Conservation (phyloP, 2,888 invertebrate genomes). For the Tolmerus cingulatus region DNA sequence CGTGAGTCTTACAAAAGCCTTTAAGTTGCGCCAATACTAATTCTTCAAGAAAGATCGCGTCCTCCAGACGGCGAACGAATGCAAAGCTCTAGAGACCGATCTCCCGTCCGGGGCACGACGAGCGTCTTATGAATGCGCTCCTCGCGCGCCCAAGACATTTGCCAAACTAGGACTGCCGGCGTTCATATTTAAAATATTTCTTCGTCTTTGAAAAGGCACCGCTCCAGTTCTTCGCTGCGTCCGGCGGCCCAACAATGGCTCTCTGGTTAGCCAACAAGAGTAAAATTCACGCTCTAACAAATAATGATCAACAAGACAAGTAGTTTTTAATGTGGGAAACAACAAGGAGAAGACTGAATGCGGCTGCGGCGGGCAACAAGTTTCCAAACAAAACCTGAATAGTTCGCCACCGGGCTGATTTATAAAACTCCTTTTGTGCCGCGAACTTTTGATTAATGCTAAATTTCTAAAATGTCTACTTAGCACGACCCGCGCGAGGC, state of each 20-base stretch:
- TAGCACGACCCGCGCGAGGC: not conserved
- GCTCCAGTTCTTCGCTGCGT: constrained; percentile 30
- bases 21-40: not conserved
- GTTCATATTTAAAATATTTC: constrained; percentile 32
- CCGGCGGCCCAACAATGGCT: constrained; percentile 29
- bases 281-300: constrained; percentile 30
- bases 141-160: not conserved
- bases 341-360: constrained; percentile 34
- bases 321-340: constrained; percentile 29
- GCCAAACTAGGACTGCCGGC: constrained; percentile 27
- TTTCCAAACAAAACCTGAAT: constrained; percentile 37
- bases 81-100: not conserved
- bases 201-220: constrained; percentile 9
- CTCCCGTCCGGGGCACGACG: not conserved
- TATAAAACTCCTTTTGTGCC: constrained; percentile 40
- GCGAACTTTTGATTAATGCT: constrained; percentile 34
- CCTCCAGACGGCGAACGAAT: not conserved
- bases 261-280: constrained; percentile 15
- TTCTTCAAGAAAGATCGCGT: not conserved
- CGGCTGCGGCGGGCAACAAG: constrained; percentile 14
- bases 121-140: not conserved
- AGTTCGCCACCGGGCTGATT: constrained; percentile 40
- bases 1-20: not conserved
- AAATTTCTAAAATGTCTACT: constrained; percentile 34
- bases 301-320: constrained; percentile 39